These are phyloP conservation scores for Ylistrum balloti DNA, from an alignment of 1,140 invertebrate genomes.

Conservation along the genomic window DNA sequence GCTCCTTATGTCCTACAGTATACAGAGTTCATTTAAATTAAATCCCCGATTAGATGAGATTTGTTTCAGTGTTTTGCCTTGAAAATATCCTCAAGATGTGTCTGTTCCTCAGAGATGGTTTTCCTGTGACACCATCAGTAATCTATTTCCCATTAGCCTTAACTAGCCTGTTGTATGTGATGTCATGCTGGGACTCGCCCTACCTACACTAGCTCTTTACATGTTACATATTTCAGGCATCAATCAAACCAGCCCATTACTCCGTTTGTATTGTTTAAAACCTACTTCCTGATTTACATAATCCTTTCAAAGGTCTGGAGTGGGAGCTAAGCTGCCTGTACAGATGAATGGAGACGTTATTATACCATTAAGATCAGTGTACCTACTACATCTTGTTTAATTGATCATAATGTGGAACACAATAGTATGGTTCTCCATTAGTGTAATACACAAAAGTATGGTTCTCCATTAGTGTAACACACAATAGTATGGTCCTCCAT, in stretches of 20 bases:
- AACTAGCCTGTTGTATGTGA: neutral
- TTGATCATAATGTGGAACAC: neutral
- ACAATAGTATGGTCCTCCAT: too few relatives aligned
- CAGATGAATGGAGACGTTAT: neutral
- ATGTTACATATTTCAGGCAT: neutral
- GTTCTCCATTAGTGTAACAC: too few relatives aligned
- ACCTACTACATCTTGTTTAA: neutral
- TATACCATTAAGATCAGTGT: neutral
- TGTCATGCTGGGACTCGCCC: neutral
- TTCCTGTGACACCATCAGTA: neutral
- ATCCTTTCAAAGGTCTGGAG: slow-evolving; percentile 18
- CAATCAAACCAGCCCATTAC: neutral
- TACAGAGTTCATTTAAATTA: too few relatives aligned
- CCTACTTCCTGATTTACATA: neutral
- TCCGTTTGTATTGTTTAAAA: neutral
- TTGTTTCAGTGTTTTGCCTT: too few relatives aligned
- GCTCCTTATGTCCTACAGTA: too few relatives aligned
- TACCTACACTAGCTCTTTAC: neutral
- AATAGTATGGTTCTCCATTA: neutral
- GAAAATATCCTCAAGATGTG: too few relatives aligned
- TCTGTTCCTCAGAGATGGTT: neutral
- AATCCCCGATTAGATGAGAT: too few relatives aligned
- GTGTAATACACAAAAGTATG: too few relatives aligned
- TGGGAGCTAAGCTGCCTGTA: neutral
- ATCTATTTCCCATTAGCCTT: neutral